Conservation (phyloP, 2,888 invertebrate species). For the Myopa tessellatipennis region DNA sequence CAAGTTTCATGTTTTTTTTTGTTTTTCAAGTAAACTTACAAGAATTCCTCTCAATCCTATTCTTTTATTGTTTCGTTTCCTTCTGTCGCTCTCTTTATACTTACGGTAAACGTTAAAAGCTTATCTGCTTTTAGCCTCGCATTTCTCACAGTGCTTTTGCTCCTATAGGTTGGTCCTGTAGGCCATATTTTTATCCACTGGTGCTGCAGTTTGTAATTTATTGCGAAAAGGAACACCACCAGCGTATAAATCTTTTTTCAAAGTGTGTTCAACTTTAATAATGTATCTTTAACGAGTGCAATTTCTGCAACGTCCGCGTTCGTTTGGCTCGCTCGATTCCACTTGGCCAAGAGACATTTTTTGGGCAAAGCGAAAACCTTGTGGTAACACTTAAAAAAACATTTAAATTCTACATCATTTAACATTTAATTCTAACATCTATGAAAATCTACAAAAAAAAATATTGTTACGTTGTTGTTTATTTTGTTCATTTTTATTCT, state of each 20-base stretch:
- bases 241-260: constrained; percentile 46
- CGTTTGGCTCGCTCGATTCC: neutral
- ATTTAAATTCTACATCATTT: too few species aligned
- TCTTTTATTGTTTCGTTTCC: neutral
- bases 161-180: neutral
- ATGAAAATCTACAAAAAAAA: too few species aligned
- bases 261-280: constrained; percentile 50
- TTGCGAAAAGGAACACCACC: constrained; percentile 37
- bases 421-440: too few species aligned
- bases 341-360: neutral
- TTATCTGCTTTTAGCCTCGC: neutral
- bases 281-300: constrained; percentile 51
- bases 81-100: neutral
- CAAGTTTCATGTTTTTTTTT: too few species aligned
- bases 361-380: neutral
- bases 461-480: too few species aligned
- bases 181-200: constrained; percentile 33
- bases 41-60: neutral
- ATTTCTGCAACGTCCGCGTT: constrained; percentile 32
- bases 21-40: neutral
- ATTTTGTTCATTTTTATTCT: too few species aligned
- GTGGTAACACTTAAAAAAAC: neutral
- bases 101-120: neutral
- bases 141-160: neutral
- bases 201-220: constrained; percentile 22